A percentile compares a stretch with the other conserved stretches of the same genome.
phyloP scores from a whole-genome alignment of 37 sponge, comb jelly and placozoan species.

The Diacarnus erythraeanus region DNA sequence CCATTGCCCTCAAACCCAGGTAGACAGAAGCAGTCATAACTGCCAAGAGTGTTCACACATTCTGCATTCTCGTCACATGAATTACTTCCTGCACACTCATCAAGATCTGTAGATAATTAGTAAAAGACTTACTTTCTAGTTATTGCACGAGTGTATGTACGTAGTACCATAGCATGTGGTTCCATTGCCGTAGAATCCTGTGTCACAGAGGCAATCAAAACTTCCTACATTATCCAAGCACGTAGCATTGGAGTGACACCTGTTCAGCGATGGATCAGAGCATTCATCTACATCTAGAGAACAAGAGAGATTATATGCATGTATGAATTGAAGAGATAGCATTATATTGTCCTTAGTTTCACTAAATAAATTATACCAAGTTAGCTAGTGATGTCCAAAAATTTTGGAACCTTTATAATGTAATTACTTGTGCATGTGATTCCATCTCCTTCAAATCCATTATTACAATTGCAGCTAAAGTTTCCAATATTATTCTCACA shows the following conservation, averaged over 20 bases:
- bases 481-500: constrained; percentile 34
- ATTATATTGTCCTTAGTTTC: no score
- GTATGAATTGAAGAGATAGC: no score
- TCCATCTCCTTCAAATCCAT: constrained; percentile 28
- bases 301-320: no score
- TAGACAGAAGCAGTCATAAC: constrained; percentile 41
- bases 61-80: background rate
- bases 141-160: no score
- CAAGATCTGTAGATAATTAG: constrained; percentile 12
- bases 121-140: background rate
- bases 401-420: no score
- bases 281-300: constrained; percentile 49
- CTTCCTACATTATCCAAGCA: constrained; percentile 46
- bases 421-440: constrained; percentile 5
- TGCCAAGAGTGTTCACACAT: constrained; percentile 57
- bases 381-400: no score
- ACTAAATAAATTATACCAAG: no score
- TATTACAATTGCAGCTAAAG: constrained; percentile 24
- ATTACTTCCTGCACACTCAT: constrained; percentile 14
- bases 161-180: background rate
- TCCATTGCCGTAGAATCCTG: constrained; percentile 1
- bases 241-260: constrained; percentile 11
- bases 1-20: constrained; percentile 37
- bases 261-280: background rate
- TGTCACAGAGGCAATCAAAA: constrained; percentile 29